A percentile compares a stretch with the other conserved stretches of the same genome.
These are phyloP conservation scores for Camponotus pennsylvanicus DNA, from an alignment of 1,140 invertebrate genomes.

Conservation along the genomic window DNA sequence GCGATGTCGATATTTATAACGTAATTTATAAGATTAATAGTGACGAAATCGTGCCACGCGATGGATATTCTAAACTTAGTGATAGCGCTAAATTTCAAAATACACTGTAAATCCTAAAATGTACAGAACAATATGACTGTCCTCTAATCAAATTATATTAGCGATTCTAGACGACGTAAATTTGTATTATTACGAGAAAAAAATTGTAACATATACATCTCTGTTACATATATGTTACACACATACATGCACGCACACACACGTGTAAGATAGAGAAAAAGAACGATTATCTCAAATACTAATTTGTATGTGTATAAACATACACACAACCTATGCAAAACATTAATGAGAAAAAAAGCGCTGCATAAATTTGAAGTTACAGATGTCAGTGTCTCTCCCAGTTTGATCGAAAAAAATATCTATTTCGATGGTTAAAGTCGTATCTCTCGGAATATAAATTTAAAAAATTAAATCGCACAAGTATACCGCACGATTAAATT, in stretches of 20 bases:
- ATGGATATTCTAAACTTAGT: conserved; percentile 7
- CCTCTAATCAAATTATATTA: background rate
- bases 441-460: background rate
- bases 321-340: background rate
- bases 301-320: background rate
- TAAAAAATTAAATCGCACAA: background rate
- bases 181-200: background rate
- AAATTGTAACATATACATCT: background rate
- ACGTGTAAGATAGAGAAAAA: background rate
- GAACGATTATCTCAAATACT: background rate
- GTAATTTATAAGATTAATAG: conserved; percentile 57
- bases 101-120: conserved; percentile 36
- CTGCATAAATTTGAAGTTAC: background rate
- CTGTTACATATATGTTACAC: background rate
- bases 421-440: background rate
- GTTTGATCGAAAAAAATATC: conserved; percentile 6
- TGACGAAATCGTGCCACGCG: conserved; percentile 19
- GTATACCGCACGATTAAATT: background rate
- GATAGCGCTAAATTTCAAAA: background rate
- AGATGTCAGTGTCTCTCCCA: background rate
- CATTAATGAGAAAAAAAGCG: background rate
- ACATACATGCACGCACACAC: background rate
- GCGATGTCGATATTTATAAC: conserved; percentile 29
- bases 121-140: background rate
- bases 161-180: background rate